Percentiles rank a stretch among this genome's conserved stretches.
phyloP scores from a whole-genome alignment of 2,888 invertebrate genomes.

The Scaptomyza parva region DNA sequence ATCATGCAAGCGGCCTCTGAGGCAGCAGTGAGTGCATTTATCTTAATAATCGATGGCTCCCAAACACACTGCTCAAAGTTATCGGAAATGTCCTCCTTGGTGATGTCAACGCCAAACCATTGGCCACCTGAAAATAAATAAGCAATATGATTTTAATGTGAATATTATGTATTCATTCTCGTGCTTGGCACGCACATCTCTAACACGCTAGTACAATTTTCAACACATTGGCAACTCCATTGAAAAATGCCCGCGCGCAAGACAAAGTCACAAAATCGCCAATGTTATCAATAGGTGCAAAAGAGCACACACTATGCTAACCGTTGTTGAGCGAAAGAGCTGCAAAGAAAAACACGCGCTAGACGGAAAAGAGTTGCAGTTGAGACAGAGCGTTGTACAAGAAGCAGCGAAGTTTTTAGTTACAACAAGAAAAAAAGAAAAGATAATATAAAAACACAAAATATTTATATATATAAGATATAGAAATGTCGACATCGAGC shows the following conservation, averaged over 20 bases:
- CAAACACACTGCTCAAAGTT: conserved; percentile 97
- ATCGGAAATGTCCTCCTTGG: conserved; percentile 96
- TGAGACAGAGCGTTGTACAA: conserved; percentile 11
- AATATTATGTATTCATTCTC: background rate
- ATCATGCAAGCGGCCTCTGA: conserved; percentile 97
- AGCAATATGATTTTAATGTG: conserved; percentile 1
- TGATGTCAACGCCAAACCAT: conserved; percentile 98
- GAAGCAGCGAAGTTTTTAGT: conserved; percentile 13
- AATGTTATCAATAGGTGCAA: conserved; percentile 37
- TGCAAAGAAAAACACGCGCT: conserved; percentile 68
- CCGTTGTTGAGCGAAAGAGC: conserved; percentile 57
- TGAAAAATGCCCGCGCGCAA: conserved; percentile 51
- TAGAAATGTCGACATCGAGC: conserved; percentile 55
- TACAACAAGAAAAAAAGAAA: conserved; percentile 16
- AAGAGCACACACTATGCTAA: conserved; percentile 62
- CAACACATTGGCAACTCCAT: conserved; percentile 51
- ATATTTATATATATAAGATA: conserved; percentile 5
- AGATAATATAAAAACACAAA: conserved; percentile 2
- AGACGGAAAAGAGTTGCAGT: conserved; percentile 28
- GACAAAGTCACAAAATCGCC: conserved; percentile 42
- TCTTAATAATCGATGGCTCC: conserved; percentile 98
- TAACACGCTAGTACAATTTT: conserved; percentile 8
- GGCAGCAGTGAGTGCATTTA: conserved; percentile 98
- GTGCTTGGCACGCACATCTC: conserved; percentile 14
- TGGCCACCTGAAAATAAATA: conserved; percentile 87